Evolutionary conservation across 2,797 vertebrate species (phyloP).

Genomic region (Parotocinclus haroldoi): DNA sequence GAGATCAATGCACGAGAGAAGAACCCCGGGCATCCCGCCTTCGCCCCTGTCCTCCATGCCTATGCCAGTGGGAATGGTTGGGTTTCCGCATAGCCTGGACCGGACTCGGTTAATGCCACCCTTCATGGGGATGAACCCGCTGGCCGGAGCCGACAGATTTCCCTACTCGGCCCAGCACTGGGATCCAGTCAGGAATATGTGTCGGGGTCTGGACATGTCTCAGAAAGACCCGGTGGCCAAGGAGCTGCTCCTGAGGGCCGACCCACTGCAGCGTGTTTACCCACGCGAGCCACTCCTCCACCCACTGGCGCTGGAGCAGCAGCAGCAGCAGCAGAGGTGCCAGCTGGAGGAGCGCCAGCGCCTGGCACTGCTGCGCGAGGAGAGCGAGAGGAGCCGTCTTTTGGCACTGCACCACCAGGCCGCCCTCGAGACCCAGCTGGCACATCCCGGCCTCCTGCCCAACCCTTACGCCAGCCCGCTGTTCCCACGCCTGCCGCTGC

Average conservation of each 20-base stretch:
- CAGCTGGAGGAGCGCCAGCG: conserved; percentile 43
- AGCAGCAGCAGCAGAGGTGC: conserved; percentile 52
- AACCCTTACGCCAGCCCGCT: conserved; percentile 30
- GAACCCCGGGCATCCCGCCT: conserved; percentile 5
- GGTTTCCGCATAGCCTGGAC: conserved; percentile 34
- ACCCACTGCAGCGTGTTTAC: conserved; percentile 36
- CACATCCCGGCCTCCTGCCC: conserved; percentile 40
- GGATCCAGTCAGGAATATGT: conserved; percentile 40
- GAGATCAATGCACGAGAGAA: conserved; percentile 34
- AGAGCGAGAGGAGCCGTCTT: conserved; percentile 31
- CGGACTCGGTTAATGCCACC: conserved; percentile 43
- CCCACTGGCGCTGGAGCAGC: conserved; percentile 46
- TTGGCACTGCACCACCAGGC: conserved; percentile 41
- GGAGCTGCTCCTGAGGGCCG: conserved; percentile 37
- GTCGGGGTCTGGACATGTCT: conserved; percentile 34
- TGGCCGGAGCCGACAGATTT: conserved; percentile 38
- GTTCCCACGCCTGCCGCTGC: conserved; percentile 35
- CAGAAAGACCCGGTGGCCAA: conserved; percentile 42
- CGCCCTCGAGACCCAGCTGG: conserved; percentile 30
- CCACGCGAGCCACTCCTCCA: conserved; percentile 33
- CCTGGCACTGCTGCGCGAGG: conserved; percentile 29
- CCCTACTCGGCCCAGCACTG: conserved; percentile 47
- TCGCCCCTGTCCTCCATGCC: conserved; percentile 27
- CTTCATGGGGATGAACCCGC: conserved; percentile 27
- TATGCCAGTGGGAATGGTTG: conserved; percentile 37